phyloP scores from a whole-genome alignment of 2,888 invertebrate species.

The Andrena minutula region DNA sequence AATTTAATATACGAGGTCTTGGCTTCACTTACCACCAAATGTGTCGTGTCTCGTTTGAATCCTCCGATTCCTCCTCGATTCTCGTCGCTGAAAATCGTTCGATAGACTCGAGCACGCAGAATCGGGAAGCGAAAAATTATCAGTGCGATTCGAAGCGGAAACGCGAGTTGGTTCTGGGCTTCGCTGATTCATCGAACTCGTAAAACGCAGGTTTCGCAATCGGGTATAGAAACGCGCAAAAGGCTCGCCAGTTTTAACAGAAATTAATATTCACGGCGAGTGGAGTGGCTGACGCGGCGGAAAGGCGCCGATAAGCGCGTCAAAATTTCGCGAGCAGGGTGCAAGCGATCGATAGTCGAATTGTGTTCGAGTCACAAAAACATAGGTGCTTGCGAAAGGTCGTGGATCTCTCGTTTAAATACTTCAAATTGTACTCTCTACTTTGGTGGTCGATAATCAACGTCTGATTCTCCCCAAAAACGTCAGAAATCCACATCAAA shows the following conservation, averaged over 20 bases:
- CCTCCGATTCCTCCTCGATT: background rate
- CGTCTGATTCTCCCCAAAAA: no score
- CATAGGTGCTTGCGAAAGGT: no score
- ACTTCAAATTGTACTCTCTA: no score
- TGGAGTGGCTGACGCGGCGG: background rate
- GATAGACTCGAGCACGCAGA: background rate
- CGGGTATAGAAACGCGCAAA: conserved; percentile 2
- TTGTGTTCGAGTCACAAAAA: background rate
- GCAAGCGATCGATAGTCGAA: conserved; percentile 15
- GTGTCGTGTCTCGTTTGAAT: no score
- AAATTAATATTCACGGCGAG: conserved; percentile 39
- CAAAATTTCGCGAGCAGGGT: conserved; percentile 19
- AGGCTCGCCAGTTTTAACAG: background rate
- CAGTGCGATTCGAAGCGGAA: conserved; percentile 9
- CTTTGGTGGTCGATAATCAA: no score
- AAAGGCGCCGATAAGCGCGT: background rate
- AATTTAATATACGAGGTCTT: conserved; percentile 28
- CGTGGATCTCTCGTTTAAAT: no score
- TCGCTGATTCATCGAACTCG: conserved; percentile 45
- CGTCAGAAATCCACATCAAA: no score
- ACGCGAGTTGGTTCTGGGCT: background rate
- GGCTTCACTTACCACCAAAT: background rate
- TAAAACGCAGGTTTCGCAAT: conserved; percentile 27
- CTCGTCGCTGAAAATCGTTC: background rate
- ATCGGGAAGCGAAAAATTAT: conserved; percentile 12